Evolutionary conservation across 2,888 invertebrate genomes (phyloP), one percentile per base, ranked within the genome.

Genomic region (Brachynemurus nebulosus): DNA sequence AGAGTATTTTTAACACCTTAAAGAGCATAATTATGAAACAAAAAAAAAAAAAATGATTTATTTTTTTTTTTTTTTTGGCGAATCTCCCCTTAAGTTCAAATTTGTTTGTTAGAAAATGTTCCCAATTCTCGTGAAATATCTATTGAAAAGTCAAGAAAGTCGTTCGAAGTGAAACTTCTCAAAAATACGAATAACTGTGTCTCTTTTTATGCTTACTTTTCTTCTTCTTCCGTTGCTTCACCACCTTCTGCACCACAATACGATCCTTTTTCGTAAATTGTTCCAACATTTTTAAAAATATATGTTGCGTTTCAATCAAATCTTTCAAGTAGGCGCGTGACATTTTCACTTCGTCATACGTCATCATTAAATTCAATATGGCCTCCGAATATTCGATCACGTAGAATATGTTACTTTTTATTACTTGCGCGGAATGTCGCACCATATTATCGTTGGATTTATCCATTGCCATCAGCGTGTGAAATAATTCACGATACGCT

Each of bases 321-420:
- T 96, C 95, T 51, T 80, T 78, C 50, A 96, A 68, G 63, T 85
- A 95, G 2, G 74, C 69, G 56, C 80, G 78, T 47, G 92, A 85
- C 77, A 90, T 84, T 68, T 86, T 84, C 53, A 76, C 67, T 58
- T 90, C 85, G 59, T 92, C 83, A 66, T 81, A 97, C 56, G 77
- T 79, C 51, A 84, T 70, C 55, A 95, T 67, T 51, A 91, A 76
- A 41, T 77, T 74, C 45, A 91, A 67, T 57, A 91, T 76, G 52
- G 91, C 79, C 65, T 97, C 96, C 50, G 96, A 74, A 63, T 95
- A 95, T 65, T 97, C 96, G 54, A 86, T 70, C 37, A 92, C 83
- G 66, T 96, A 96, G 66, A 96, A 90, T 51, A 91, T 78, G 63
- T 88, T 89, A 63, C 86, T 84, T 65, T 92, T 85, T 52, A 96